Conservation (phyloP, 2,113 vertebrate genomes). For the Catharus minimus region DNA sequence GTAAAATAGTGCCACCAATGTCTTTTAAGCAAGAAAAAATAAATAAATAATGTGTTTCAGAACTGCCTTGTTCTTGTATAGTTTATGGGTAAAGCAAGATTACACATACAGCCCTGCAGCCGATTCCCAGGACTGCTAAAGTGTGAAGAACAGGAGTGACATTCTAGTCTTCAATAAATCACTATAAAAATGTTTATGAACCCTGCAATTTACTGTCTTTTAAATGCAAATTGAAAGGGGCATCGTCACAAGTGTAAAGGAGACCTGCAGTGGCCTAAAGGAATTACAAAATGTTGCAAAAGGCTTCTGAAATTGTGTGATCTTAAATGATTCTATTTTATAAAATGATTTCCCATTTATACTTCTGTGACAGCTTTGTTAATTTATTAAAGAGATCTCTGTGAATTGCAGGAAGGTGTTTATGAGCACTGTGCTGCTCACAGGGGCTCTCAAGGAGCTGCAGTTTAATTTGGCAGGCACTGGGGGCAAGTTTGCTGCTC, state of each 20-base stretch:
- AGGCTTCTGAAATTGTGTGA: conserved; percentile 60
- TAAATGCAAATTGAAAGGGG: conserved; percentile 83
- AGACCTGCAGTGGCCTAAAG: conserved; percentile 70
- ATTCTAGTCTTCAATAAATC: conserved; percentile 80
- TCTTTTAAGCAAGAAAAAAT: conserved; percentile 52
- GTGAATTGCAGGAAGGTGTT: conserved; percentile 39
- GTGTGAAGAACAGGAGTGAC: conserved; percentile 80
- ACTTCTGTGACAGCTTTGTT: conserved; percentile 56
- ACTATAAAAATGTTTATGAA: conserved; percentile 85
- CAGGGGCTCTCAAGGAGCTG: not conserved
- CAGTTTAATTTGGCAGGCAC: conserved; percentile 16
- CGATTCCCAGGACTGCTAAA: conserved; percentile 78
- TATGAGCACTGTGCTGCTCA: not conserved
- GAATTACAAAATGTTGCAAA: conserved; percentile 59
- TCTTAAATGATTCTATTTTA: conserved; percentile 65
- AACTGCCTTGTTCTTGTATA: conserved; percentile 59
- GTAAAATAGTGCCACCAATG: conserved; percentile 40
- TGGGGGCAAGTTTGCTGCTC: not conserved
- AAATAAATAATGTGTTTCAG: conserved; percentile 52
- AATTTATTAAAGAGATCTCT: conserved; percentile 62
- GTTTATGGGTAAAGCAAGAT: conserved; percentile 71
- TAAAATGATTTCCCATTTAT: conserved; percentile 57
- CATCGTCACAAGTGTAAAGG: conserved; percentile 70
- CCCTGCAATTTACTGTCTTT: conserved; percentile 83
- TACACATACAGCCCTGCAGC: conserved; percentile 60